Evolutionary conservation across 2,888 invertebrate species (phyloP).

Genomic region (Azorinus chamasolen): DNA sequence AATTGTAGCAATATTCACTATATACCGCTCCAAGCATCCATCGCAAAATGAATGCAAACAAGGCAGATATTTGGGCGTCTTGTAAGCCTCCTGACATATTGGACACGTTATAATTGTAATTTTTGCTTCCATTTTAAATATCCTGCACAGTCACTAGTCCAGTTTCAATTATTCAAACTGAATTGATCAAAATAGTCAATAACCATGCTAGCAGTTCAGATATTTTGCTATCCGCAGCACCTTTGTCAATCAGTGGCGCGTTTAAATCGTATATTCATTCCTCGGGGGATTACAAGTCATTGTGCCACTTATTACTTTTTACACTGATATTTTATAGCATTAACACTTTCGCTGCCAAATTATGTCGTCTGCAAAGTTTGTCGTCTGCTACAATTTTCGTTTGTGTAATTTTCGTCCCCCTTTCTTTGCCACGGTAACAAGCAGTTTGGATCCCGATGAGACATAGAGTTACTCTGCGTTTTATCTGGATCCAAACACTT

Average conservation of each 20-base stretch:
- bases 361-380: neutral
- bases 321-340: neutral
- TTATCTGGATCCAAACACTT: too few species aligned
- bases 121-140: conserved; percentile 17
- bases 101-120: conserved; percentile 54
- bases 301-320: neutral
- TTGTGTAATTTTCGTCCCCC: too few species aligned
- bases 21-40: conserved; percentile 54
- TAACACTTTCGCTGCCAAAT: neutral
- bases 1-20: conserved; percentile 50
- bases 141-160: neutral
- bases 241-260: too few species aligned
- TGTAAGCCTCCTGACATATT: conserved; percentile 55
- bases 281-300: too few species aligned
- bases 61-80: conserved; percentile 60
- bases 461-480: too few species aligned
- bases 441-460: neutral
- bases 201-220: neutral
- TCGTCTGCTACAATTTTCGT: too few species aligned
- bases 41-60: conserved; percentile 65
- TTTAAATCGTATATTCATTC: neutral
- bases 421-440: too few species aligned
- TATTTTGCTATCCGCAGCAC: too few species aligned
- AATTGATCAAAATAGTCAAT: neutral
- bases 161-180: neutral